These are phyloP conservation scores for Rhopalosiphum maidis DNA, from an alignment of 1,140 invertebrate species.

Conservation along the genomic window DNA sequence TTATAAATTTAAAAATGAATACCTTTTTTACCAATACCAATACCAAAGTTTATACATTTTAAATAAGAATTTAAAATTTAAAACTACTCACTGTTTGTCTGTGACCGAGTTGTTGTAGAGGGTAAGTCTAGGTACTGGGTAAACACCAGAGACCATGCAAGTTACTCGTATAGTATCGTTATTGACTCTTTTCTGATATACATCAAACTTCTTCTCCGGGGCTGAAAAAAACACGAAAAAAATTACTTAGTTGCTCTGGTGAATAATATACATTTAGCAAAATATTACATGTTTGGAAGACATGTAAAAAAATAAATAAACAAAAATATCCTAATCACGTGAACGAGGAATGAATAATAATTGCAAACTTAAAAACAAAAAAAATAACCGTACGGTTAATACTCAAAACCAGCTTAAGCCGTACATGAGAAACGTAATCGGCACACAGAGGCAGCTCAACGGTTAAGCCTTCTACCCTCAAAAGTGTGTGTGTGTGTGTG, in stretches of 20 bases:
- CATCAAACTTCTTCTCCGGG: constrained; percentile 66
- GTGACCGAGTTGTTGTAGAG: constrained; percentile 61
- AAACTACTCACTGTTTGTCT: constrained; percentile 51
- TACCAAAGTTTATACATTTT: not conserved
- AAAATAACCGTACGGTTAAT: constrained; percentile 24
- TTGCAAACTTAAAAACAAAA: constrained; percentile 16
- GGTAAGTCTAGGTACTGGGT: constrained; percentile 66
- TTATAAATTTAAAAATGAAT: not conserved
- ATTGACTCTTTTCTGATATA: constrained; percentile 64
- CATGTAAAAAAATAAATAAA: constrained; percentile 27
- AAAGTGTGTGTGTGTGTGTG: not conserved
- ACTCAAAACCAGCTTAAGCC: constrained; percentile 13
- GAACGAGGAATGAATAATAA: constrained; percentile 52
- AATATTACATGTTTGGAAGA: no score
- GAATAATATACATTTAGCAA: not conserved
- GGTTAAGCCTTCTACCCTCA: not conserved
- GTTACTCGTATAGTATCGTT: constrained; percentile 66
- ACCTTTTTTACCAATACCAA: not conserved
- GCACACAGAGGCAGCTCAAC: not conserved
- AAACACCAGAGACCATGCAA: constrained; percentile 67
- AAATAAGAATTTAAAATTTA: not conserved
- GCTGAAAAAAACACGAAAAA: constrained; percentile 63
- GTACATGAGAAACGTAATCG: constrained; percentile 25
- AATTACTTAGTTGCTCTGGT: no score
- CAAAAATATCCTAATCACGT: constrained; percentile 33